Percentiles rank a stretch among this genome's conserved stretches.
Evolutionary conservation across 2,797 vertebrate species (phyloP).

Genomic region (Scyliorhinus canicula): DNA sequence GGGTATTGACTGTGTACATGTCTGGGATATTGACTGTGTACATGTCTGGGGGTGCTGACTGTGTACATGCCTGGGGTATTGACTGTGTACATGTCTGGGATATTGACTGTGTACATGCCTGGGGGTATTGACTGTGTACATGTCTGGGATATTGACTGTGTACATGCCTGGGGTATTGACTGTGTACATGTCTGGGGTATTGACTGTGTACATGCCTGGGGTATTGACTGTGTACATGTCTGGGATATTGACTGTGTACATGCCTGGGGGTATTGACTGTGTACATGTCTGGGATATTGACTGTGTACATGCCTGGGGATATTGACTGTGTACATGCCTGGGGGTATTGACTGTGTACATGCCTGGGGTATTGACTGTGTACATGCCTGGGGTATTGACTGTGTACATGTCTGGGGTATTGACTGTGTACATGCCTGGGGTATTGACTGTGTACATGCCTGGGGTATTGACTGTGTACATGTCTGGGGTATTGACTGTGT

Average conservation of each 20-base stretch:
- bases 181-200: background rate
- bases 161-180: background rate
- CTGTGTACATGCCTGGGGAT: background rate
- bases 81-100: background rate
- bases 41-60: background rate
- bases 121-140: background rate
- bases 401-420: background rate
- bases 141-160: no score
- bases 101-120: background rate
- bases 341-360: no score
- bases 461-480: background rate
- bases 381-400: background rate
- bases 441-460: background rate
- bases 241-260: no score
- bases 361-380: no score
- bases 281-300: no score
- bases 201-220: background rate
- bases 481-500: no score
- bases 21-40: background rate
- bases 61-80: background rate
- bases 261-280: no score
- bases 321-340: background rate
- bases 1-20: no score
- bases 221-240: no score
- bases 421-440: no score